phyloP scores from a whole-genome alignment of 35 echinoderm and acorn worm species.

The Eucidaris tribuloides region DNA sequence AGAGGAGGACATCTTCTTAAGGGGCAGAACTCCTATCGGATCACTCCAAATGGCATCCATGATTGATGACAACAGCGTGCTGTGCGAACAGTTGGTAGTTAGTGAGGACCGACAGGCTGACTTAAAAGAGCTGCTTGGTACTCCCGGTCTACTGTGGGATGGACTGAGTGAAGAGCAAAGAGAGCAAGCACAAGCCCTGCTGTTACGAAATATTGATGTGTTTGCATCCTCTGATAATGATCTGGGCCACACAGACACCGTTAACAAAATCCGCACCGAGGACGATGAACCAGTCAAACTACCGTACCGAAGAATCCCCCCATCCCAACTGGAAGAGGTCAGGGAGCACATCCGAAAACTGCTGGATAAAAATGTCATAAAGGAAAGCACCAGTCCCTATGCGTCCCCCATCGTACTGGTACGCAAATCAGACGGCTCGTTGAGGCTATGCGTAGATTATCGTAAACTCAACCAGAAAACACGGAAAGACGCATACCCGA shows the following conservation, averaged over 20 bases:
- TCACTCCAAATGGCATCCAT: not conserved
- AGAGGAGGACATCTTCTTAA: constrained; percentile 1
- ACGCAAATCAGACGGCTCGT: constrained; percentile 26
- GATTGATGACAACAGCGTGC: constrained; percentile 18
- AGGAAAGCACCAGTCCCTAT: constrained; percentile 32
- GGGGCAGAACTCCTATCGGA: constrained; percentile 13
- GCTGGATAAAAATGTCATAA: constrained; percentile 18
- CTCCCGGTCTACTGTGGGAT: not conserved
- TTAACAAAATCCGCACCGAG: not conserved
- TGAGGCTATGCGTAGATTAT: constrained; percentile 43
- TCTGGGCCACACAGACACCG: constrained; percentile 15
- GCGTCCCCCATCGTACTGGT: constrained; percentile 42
- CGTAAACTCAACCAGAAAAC: constrained; percentile 45
- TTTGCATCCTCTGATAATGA: constrained; percentile 50
- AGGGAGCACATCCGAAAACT: constrained; percentile 33
- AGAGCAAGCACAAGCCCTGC: constrained; percentile 9
- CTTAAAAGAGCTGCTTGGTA: not conserved
- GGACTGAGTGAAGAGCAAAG: constrained; percentile 28
- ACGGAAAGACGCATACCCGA: constrained; percentile 44
- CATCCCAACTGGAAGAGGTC: constrained; percentile 54
- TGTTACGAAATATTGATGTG: constrained; percentile 36
- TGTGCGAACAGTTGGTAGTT: not conserved
- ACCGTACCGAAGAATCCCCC: constrained; percentile 38
- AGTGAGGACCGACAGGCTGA: not conserved
- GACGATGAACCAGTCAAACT: not conserved